Conservation (phyloP, 2,113 vertebrate species). For the Saccopteryx bilineata region DNA sequence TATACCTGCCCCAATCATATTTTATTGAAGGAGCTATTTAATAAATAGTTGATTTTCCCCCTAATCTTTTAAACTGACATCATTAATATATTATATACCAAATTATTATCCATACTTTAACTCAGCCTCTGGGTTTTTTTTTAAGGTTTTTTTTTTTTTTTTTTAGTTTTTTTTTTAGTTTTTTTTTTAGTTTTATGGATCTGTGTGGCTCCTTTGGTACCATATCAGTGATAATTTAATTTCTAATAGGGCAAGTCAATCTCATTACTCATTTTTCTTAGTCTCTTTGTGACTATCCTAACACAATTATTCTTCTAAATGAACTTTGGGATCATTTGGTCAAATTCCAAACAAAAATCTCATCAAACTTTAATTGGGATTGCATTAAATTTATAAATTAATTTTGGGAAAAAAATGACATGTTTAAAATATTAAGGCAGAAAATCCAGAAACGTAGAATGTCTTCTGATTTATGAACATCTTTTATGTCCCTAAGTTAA, state of each 20-base stretch:
- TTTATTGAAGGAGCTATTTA: constrained; percentile 65
- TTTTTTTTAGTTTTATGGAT: constrained; percentile 72
- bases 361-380: constrained; percentile 85
- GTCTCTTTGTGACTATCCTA: constrained; percentile 75
- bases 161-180: not conserved
- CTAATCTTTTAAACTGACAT: constrained; percentile 59
- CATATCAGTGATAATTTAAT: constrained; percentile 78
- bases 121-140: constrained; percentile 66
- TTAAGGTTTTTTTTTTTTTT: constrained; percentile 62
- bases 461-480: constrained; percentile 71
- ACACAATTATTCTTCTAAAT: constrained; percentile 83
- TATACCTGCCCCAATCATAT: not conserved
- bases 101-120: constrained; percentile 62
- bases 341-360: constrained; percentile 85
- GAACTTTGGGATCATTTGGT: constrained; percentile 84
- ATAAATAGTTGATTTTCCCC: constrained; percentile 60
- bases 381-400: constrained; percentile 82
- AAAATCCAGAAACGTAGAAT: constrained; percentile 54
- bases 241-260: constrained; percentile 71
- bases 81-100: constrained; percentile 60
- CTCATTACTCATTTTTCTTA: constrained; percentile 81
- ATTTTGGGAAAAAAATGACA: constrained; percentile 79
- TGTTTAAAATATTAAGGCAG: constrained; percentile 74
- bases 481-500: constrained; percentile 63
- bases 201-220: constrained; percentile 63